phyloP scores from a whole-genome alignment of 2,113 vertebrate genomes.

The Tamias sibiricus region DNA sequence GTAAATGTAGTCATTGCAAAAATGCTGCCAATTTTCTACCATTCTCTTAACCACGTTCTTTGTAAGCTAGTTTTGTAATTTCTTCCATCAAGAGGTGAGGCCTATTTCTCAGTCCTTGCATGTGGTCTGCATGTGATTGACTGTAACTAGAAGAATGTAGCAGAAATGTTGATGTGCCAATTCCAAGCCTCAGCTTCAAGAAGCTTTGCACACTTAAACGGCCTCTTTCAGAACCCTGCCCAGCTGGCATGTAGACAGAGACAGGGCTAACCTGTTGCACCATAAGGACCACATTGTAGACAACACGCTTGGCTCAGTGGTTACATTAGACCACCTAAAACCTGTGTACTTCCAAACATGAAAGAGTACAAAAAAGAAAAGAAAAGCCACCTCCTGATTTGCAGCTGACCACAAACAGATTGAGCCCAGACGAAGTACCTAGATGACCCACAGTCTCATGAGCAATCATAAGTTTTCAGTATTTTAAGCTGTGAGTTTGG shows the following conservation, averaged over 20 bases:
- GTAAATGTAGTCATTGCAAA: not conserved
- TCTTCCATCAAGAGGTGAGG: not conserved
- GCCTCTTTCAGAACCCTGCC: not conserved
- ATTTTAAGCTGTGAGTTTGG: not conserved
- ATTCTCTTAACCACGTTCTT: not conserved
- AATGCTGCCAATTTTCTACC: not conserved
- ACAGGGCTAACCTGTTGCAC: not conserved
- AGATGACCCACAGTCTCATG: not conserved
- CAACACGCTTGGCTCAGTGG: fast-evolving
- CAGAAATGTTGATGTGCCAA: not conserved
- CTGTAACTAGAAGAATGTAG: not conserved
- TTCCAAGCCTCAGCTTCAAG: not conserved
- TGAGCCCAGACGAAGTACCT: not conserved
- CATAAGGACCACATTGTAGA: not conserved
- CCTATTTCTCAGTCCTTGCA: not conserved
- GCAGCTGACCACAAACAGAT: not conserved
- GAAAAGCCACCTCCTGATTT: not conserved
- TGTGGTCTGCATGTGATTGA: not conserved
- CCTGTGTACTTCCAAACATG: not conserved
- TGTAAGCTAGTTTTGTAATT: not conserved
- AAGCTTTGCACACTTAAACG: not conserved
- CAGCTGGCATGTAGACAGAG: not conserved
- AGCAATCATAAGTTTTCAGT: not conserved
- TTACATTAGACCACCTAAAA: not conserved
- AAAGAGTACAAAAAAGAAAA: not conserved